A percentile compares a stretch with the other conserved stretches of the same genome.
Evolutionary conservation across 2,888 invertebrate genomes (phyloP).

Genomic region (Galerucella calmariensis): DNA sequence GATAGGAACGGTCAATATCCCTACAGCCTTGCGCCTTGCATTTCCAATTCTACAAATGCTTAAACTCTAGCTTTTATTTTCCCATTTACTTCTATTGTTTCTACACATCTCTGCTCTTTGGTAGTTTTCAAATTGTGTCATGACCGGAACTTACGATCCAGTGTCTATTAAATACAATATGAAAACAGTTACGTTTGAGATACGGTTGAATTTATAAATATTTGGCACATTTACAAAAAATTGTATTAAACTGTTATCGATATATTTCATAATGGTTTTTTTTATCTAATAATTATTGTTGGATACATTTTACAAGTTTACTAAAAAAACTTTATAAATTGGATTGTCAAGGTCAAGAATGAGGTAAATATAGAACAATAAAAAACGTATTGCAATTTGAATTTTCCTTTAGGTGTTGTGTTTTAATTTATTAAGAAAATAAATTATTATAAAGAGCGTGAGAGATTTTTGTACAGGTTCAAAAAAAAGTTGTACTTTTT

Average conservation of each 20-base stretch:
- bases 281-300: too few species aligned
- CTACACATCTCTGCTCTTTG: slow-evolving; percentile 21
- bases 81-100: slow-evolving; percentile 29
- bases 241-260: background rate
- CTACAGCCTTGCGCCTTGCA: slow-evolving; percentile 55
- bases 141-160: slow-evolving; percentile 17
- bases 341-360: too few species aligned
- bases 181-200: background rate
- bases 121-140: slow-evolving; percentile 13
- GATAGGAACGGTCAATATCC: slow-evolving; percentile 56
- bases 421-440: too few species aligned
- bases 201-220: background rate
- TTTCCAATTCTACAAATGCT: slow-evolving; percentile 40
- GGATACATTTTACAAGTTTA: too few species aligned
- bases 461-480: too few species aligned
- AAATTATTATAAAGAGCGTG: too few species aligned
- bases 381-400: too few species aligned
- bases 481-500: too few species aligned
- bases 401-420: too few species aligned
- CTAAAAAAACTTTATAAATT: too few species aligned
- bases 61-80: slow-evolving; percentile 21
- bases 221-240: background rate
- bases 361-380: too few species aligned
- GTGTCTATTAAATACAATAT: slow-evolving; percentile 13
- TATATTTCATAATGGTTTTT: too few species aligned